These are phyloP conservation scores for Scomber scombrus DNA, from an alignment of 2,113 vertebrate species.

Conservation along the genomic window DNA sequence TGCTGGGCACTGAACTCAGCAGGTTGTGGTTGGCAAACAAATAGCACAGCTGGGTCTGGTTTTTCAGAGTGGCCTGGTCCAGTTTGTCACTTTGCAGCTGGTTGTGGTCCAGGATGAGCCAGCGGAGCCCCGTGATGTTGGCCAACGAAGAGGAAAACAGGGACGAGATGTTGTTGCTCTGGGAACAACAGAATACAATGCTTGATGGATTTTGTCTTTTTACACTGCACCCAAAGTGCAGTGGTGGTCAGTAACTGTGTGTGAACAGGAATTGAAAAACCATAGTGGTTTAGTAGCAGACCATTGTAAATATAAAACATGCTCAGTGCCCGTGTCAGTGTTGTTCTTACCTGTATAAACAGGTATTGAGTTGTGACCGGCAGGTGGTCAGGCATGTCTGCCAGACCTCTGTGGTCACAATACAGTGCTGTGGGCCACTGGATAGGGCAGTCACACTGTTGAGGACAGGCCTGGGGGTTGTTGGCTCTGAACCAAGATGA, in stretches of 20 bases:
- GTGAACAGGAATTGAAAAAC: constrained; percentile 20
- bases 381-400: constrained; percentile 64
- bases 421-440: constrained; percentile 86
- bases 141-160: constrained; percentile 64
- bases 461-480: constrained; percentile 76
- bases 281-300: constrained; percentile 16
- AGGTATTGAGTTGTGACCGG: constrained; percentile 79
- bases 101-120: constrained; percentile 86
- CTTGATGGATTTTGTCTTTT: background rate
- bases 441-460: constrained; percentile 83
- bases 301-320: constrained; percentile 19
- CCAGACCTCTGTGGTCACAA: constrained; percentile 79
- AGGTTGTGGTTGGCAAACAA: constrained; percentile 84
- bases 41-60: constrained; percentile 77
- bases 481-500: constrained; percentile 75
- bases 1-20: constrained; percentile 74
- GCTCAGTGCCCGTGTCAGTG: background rate
- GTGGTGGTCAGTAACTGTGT: background rate
- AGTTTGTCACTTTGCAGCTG: constrained; percentile 73
- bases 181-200: constrained; percentile 3
- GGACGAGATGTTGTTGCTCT: constrained; percentile 81
- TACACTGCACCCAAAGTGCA: background rate
- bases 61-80: constrained; percentile 59
- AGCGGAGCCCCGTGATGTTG: constrained; percentile 79
- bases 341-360: constrained; percentile 79